A percentile compares a stretch with the other conserved stretches of the same genome.
These are phyloP conservation scores for Dryomyza anilis DNA, from an alignment of 2,888 invertebrate species.

Conservation along the genomic window DNA sequence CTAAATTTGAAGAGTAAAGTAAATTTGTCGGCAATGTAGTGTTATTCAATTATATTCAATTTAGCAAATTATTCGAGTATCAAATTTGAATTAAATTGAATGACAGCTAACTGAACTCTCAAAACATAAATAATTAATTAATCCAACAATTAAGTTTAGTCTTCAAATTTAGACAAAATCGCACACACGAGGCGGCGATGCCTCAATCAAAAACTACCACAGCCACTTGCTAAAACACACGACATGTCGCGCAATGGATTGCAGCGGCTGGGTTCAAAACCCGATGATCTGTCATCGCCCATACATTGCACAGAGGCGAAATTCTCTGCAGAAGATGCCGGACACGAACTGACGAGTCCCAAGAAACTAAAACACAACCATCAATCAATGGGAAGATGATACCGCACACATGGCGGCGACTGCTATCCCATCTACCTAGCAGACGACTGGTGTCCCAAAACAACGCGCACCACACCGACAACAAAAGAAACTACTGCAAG, in stretches of 20 bases:
- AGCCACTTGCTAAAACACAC: slow-evolving; percentile 61
- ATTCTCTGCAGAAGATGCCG: slow-evolving; percentile 66
- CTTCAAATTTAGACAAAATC: too few species aligned
- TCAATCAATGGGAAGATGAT: slow-evolving; percentile 92
- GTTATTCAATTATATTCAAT: too few species aligned
- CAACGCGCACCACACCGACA: too few species aligned
- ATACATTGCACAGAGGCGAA: slow-evolving; percentile 78
- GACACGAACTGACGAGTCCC: slow-evolving; percentile 42
- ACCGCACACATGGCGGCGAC: too few species aligned
- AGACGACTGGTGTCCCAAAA: slow-evolving; percentile 22
- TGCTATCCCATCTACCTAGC: too few species aligned
- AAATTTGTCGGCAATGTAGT: too few species aligned
- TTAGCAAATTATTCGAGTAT: too few species aligned
- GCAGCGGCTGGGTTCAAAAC: slow-evolving; percentile 77
- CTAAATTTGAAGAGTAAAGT: too few species aligned
- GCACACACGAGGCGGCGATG: too few species aligned
- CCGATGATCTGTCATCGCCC: slow-evolving; percentile 72
- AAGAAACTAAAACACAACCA: slow-evolving; percentile 65
- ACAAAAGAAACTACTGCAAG: slow-evolving; percentile 34
- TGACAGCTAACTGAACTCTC: slow-evolving; percentile 61
- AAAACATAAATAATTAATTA: not conserved
- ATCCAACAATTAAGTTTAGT: slow-evolving; percentile 9
- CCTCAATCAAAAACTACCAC: too few species aligned
- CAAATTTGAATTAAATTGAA: slow-evolving; percentile 76
- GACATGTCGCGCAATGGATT: slow-evolving; percentile 70